Evolutionary conservation across 2,888 invertebrate genomes (phyloP).

Genomic region (Candidula unifasciata): DNA sequence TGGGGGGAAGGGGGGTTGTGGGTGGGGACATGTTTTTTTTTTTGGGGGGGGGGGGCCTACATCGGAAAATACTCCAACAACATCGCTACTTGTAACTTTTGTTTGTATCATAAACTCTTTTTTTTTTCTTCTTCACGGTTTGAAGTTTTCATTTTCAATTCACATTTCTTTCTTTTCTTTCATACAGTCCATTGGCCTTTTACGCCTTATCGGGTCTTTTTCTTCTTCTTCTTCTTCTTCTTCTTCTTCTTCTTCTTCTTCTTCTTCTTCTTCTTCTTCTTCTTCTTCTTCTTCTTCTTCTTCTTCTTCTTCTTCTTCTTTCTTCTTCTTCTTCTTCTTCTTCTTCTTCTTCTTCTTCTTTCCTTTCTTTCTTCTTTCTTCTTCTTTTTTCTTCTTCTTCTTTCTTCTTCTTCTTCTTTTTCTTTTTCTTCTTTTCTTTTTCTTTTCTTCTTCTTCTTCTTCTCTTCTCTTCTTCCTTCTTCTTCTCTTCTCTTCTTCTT

Average conservation of each 20-base stretch:
- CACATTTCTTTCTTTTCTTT: not conserved
- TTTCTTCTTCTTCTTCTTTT: not conserved
- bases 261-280: not conserved
- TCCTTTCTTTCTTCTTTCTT: not conserved
- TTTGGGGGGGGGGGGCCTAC: too few relatives aligned
- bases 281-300: constrained; percentile 26
- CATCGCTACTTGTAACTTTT: too few relatives aligned
- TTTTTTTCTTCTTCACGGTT: too few relatives aligned
- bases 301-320: not conserved
- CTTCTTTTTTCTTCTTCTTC: constrained; percentile 12
- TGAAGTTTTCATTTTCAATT: too few relatives aligned
- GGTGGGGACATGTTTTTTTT: too few relatives aligned
- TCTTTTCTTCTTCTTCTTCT: not conserved
- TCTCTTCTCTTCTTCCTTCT: not conserved
- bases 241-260: constrained; percentile 1
- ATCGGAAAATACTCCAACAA: too few relatives aligned
- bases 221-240: constrained; percentile 7
- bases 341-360: too few relatives aligned
- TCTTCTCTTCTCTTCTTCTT: not conserved
- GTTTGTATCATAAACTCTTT: too few relatives aligned
- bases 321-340: not conserved
- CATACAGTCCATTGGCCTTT: not conserved
- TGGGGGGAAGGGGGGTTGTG: too few relatives aligned
- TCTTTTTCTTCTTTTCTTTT: not conserved
- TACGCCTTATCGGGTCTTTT: not conserved